Evolutionary conservation across 2,113 vertebrate genomes (phyloP).

Genomic region (rat (Rattus norvegicus)): GRCr8 NC_086019.1:8414501-8415000

Average conservation of each 20-base stretch:
- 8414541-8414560: neutral
- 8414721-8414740: neutral
- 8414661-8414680: neutral
- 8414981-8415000: neutral
- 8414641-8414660: constrained; percentile 18
- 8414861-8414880: no score
- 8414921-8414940: no score
- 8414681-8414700: neutral
- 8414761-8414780: neutral
- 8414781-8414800: neutral
- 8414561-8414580: neutral
- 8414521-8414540: neutral
- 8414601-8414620: neutral
- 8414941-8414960: neutral
- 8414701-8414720: neutral
- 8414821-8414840: no score
- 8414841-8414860: no score
- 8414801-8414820: no score
- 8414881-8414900: no score
- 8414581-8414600: neutral
- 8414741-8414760: neutral
- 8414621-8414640: neutral
- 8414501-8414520: neutral
- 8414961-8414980: neutral
- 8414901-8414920: no score